Percentiles rank a stretch among this genome's conserved stretches.
These are phyloP conservation scores for Drosophila melanocephala DNA, from an alignment of 2,888 invertebrate genomes.

Conservation along the genomic window DNA sequence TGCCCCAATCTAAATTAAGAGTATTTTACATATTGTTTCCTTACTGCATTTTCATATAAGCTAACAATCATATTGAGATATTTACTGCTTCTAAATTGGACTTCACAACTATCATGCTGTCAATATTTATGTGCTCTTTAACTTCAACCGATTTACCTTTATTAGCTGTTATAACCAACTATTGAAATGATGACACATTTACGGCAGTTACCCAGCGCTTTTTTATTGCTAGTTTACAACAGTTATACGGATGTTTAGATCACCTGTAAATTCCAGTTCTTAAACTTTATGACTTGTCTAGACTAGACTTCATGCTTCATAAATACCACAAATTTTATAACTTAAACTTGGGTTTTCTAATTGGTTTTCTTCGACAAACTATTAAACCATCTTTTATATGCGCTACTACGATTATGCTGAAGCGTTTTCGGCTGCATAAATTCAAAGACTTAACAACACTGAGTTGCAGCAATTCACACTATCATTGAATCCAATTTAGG, in stretches of 20 bases:
- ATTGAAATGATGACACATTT: background rate
- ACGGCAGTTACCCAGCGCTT: background rate
- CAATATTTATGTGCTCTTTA: background rate
- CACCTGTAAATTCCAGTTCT: constrained; percentile 8
- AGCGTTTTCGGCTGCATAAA: constrained; percentile 33
- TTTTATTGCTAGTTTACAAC: background rate
- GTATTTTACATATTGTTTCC: background rate
- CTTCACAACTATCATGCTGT: background rate
- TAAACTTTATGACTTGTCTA: constrained; percentile 7
- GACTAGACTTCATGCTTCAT: background rate
- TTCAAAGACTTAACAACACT: constrained; percentile 27
- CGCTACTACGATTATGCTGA: background rate
- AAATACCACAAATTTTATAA: constrained; percentile 3
- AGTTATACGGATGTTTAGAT: background rate
- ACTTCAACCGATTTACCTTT: background rate
- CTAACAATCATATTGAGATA: background rate
- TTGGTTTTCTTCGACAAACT: constrained; percentile 20
- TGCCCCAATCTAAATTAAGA: background rate
- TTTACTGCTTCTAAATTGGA: background rate
- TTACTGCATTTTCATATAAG: background rate
- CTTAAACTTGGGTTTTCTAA: constrained; percentile 16
- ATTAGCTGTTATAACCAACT: constrained; percentile 1
- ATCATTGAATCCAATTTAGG: constrained; percentile 46
- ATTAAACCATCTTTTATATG: constrained; percentile 28
- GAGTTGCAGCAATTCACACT: constrained; percentile 40